Conservation (phyloP, 2,797 vertebrate genomes). For the Poecilia picta region DNA sequence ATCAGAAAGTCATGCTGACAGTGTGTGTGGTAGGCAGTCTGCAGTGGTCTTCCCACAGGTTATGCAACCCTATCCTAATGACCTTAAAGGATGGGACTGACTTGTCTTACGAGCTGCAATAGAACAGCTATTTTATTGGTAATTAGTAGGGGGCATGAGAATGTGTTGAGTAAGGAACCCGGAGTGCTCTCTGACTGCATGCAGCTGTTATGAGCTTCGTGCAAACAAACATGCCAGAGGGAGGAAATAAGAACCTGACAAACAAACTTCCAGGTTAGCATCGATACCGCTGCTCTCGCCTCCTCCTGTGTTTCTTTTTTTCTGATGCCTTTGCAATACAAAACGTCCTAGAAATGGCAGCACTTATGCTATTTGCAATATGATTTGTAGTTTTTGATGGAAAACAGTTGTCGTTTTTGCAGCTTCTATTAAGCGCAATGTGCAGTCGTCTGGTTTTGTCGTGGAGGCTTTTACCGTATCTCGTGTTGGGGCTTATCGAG, state of each 20-base stretch:
- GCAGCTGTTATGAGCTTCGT: slow-evolving; percentile 62
- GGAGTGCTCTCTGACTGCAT: slow-evolving; percentile 38
- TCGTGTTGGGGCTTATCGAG: slow-evolving; percentile 45
- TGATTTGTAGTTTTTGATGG: slow-evolving; percentile 49
- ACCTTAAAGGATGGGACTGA: slow-evolving; percentile 74
- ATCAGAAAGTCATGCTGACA: slow-evolving; percentile 75
- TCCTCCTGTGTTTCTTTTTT: slow-evolving; percentile 41
- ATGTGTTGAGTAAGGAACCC: slow-evolving; percentile 24
- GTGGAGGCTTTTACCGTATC: slow-evolving; percentile 39
- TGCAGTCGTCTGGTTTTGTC: slow-evolving; percentile 48
- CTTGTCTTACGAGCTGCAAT: slow-evolving; percentile 60
- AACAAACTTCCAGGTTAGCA: slow-evolving; percentile 65
- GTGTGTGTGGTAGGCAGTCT: slow-evolving; percentile 70
- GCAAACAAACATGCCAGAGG: slow-evolving; percentile 55
- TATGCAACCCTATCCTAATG: slow-evolving; percentile 76
- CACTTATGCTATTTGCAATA: slow-evolving; percentile 35
- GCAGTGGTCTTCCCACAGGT: slow-evolving; percentile 70
- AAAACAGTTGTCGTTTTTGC: slow-evolving; percentile 41
- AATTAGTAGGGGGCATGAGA: slow-evolving; percentile 39
- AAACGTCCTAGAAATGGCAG: slow-evolving; percentile 43
- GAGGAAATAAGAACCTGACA: slow-evolving; percentile 65
- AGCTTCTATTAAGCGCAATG: slow-evolving; percentile 19
- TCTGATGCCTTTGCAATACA: slow-evolving; percentile 21
- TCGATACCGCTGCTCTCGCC: slow-evolving; percentile 52
- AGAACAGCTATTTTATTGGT: slow-evolving; percentile 52